A percentile compares a stretch with the other conserved stretches of the same genome.
Evolutionary conservation across 2,888 invertebrate genomes (phyloP).

Genomic region (Epirrita christyi): DNA sequence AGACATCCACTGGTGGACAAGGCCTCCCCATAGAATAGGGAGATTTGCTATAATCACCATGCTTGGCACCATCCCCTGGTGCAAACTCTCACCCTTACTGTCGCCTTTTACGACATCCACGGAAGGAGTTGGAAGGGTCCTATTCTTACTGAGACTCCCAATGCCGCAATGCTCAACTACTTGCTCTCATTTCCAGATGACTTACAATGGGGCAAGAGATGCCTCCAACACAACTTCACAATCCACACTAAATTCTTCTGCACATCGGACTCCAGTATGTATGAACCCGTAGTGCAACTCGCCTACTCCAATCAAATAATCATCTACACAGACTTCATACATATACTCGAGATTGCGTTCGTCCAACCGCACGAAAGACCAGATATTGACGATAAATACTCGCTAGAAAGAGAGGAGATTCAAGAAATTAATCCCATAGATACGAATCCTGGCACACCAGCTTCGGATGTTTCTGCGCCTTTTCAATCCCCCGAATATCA

Average conservation of each 20-base stretch:
- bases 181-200: constrained; percentile 62
- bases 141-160: too few species aligned
- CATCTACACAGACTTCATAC: constrained; percentile 94
- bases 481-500: constrained; percentile 82
- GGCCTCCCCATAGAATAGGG: too few species aligned
- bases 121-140: too few species aligned
- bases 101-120: too few species aligned
- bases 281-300: constrained; percentile 88
- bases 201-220: constrained; percentile 88
- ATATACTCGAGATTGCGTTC: constrained; percentile 88
- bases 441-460: constrained; percentile 67
- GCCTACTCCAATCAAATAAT: constrained; percentile 90
- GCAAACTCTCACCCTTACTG: too few species aligned
- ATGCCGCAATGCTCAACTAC: constrained; percentile 2
- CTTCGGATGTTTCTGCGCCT: constrained; percentile 69
- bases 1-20: too few species aligned
- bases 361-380: constrained; percentile 70
- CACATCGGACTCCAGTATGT: constrained; percentile 93
- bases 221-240: constrained; percentile 95
- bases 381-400: constrained; percentile 64
- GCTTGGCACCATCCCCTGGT: too few species aligned
- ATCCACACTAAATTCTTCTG: constrained; percentile 96
- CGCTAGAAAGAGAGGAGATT: constrained; percentile 55
- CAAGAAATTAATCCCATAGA: constrained; percentile 58
- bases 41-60: too few species aligned